Conservation (phyloP, 2,888 invertebrate genomes). For the Lasioglossum malachurum region DNA sequence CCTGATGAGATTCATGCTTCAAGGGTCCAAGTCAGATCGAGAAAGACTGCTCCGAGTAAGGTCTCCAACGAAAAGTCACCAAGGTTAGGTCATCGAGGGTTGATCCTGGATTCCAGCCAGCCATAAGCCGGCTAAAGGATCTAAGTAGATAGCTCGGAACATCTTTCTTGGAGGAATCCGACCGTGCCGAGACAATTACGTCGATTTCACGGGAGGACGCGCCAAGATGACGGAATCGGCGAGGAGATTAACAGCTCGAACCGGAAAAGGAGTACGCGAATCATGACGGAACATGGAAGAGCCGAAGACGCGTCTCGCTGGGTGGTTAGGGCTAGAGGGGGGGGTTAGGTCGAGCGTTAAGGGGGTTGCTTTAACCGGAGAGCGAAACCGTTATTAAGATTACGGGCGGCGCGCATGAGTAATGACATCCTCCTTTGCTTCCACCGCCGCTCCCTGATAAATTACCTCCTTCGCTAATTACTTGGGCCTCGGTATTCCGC, state of each 20-base stretch:
- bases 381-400: conserved; percentile 77
- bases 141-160: background rate
- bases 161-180: background rate
- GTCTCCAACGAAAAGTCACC: background rate
- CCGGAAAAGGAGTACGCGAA: conserved; percentile 24
- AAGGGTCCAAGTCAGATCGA: background rate
- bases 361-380: conserved; percentile 47
- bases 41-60: background rate
- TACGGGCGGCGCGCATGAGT: conserved; percentile 76
- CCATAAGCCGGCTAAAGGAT: background rate
- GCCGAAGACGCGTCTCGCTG: background rate
- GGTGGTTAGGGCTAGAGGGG: background rate
- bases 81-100: background rate
- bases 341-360: conserved; percentile 3
- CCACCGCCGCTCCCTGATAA: conserved; percentile 75
- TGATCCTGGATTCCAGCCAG: background rate
- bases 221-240: conserved; percentile 19
- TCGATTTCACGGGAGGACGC: background rate
- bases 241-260: conserved; percentile 23
- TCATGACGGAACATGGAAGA: conserved; percentile 15
- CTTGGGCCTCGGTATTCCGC: conserved; percentile 71
- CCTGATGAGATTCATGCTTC: too few relatives aligned
- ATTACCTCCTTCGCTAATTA: conserved; percentile 81
- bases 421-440: conserved; percentile 78
- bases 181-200: background rate